These are phyloP conservation scores for Eurytoma californica DNA, from an alignment of 2,888 invertebrate genomes.

Conservation along the genomic window DNA sequence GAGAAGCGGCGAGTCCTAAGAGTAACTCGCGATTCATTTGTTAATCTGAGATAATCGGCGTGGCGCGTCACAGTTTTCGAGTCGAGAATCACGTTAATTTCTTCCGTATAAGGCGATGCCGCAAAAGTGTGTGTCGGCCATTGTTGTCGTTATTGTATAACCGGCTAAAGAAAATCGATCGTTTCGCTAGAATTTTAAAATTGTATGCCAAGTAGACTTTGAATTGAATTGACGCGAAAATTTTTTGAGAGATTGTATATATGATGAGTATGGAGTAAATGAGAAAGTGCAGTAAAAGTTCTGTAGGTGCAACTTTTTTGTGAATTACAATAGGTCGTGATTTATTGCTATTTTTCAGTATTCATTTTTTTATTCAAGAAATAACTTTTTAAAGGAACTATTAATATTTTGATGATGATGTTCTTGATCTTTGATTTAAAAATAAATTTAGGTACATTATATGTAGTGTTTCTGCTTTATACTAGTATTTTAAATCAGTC, in stretches of 20 bases:
- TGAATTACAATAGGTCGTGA: not conserved
- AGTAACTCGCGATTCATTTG: not conserved
- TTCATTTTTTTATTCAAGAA: no score
- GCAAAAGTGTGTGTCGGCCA: constrained; percentile 50
- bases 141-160: constrained; percentile 46
- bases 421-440: no score
- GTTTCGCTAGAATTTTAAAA: constrained; percentile 2
- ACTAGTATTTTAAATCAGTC: no score
- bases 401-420: no score
- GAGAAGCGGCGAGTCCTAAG: not conserved
- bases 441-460: no score
- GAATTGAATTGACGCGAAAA: no score
- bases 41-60: not conserved
- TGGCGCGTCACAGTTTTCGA: not conserved
- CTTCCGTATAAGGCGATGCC: constrained; percentile 28
- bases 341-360: no score
- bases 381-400: no score
- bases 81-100: not conserved
- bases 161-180: constrained; percentile 30
- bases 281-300: not conserved
- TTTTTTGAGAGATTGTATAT: no score
- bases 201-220: not conserved
- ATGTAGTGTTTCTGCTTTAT: no score
- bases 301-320: not conserved
- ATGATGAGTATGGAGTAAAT: no score